These are phyloP conservation scores for Microtus ochrogaster DNA, from an alignment of 2,113 vertebrate species.

Conservation along the genomic window DNA sequence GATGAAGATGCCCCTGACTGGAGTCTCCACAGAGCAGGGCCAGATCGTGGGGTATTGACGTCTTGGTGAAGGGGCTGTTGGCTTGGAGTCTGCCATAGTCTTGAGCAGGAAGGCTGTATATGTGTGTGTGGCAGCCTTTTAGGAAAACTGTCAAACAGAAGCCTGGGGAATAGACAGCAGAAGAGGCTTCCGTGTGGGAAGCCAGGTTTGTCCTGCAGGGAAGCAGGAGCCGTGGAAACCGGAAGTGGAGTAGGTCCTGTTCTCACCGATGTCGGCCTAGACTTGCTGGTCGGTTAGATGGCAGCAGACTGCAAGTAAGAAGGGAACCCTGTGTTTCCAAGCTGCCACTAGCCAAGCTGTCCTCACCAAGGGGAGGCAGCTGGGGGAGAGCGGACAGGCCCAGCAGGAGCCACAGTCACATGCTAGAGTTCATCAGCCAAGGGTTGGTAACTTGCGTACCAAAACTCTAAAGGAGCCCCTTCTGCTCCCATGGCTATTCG, in stretches of 20 bases:
- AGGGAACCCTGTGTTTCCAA: background rate
- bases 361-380: background rate
- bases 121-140: background rate
- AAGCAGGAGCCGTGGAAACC: background rate
- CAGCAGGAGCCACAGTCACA: background rate
- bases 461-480: background rate
- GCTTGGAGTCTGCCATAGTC: background rate
- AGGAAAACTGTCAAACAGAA: background rate
- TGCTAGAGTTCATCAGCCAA: background rate
- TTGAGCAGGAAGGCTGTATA: background rate
- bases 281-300: background rate
- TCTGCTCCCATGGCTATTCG: too few species aligned
- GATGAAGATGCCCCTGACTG: background rate
- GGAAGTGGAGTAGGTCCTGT: background rate
- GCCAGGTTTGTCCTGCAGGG: background rate
- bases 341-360: background rate
- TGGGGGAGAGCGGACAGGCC: background rate
- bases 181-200: background rate
- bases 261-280: background rate
- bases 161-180: background rate
- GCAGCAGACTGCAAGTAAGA: background rate
- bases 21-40: background rate
- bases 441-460: background rate
- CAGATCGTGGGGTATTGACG: background rate
- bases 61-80: background rate